These are phyloP conservation scores for Notodonta dromedarius DNA, from an alignment of 2,888 invertebrate genomes.

Conservation along the genomic window DNA sequence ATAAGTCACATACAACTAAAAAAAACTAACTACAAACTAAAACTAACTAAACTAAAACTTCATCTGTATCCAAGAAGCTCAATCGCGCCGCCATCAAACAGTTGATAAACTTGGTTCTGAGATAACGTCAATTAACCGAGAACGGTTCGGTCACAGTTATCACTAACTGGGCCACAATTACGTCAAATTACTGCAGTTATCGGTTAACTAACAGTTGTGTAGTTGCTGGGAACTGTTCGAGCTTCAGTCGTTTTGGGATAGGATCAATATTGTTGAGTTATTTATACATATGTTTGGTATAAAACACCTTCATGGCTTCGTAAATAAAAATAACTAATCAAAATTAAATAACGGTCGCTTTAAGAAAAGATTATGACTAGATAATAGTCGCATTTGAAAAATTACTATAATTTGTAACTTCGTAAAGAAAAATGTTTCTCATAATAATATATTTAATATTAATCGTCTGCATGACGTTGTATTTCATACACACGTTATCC, in stretches of 20 bases:
- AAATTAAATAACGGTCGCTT: too few relatives aligned
- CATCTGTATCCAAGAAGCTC: not conserved
- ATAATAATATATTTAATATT: too few relatives aligned
- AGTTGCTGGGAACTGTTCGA: slow-evolving; percentile 16
- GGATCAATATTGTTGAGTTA: not conserved
- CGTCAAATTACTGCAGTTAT: slow-evolving; percentile 27
- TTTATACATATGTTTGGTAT: too few relatives aligned
- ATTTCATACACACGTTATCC: not conserved
- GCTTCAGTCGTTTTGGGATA: not conserved
- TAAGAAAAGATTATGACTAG: too few relatives aligned
- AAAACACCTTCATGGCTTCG: too few relatives aligned
- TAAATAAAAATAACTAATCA: too few relatives aligned
- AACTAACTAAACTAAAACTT: too few relatives aligned
- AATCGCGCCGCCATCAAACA: not conserved
- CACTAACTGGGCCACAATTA: slow-evolving; percentile 14
- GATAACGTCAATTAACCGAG: slow-evolving; percentile 8
- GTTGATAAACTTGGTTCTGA: not conserved
- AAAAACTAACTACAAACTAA: too few relatives aligned
- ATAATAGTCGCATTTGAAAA: too few relatives aligned
- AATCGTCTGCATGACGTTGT: too few relatives aligned
- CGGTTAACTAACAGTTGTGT: slow-evolving; percentile 21
- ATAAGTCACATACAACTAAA: not conserved
- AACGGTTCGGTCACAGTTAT: slow-evolving; percentile 3
- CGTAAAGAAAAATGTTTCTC: too few relatives aligned
- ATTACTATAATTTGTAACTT: too few relatives aligned